Evolutionary conservation across 1,140 invertebrate species (phyloP), one percentile per base, ranked within the genome.

Genomic region (Yoshiicerus persimilis): DNA sequence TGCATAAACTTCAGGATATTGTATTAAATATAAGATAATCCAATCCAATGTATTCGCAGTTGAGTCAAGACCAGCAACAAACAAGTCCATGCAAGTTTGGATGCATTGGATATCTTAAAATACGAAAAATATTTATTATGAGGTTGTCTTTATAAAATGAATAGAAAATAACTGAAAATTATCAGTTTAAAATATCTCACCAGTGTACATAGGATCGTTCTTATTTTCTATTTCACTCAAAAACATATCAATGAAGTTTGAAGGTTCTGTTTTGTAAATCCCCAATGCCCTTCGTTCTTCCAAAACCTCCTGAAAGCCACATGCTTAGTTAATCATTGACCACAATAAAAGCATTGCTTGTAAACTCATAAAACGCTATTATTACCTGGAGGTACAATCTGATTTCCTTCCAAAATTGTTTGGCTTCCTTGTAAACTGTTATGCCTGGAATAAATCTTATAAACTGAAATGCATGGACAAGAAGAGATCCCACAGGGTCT

Each of bases 21-120:
- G 84, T 75, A 87, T 66, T n/a, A 87, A 66, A 34, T 87, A 87
- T 4, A 87, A 32, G 32, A 87, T 32, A 16, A 83, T 36, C 87
- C 87, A 87, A 34, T 87, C 87, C 10, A 87, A 36, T 20, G 87
- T 87, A 38, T 87, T 87, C 0, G 87, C 87, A 4, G 80, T 87
- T 10, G 77, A 84, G 87, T 87, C 87, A 16, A 87, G 41, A 0
- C 87, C 87, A 64, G 87, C 87, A 25, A 87, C 38, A 62, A 87
- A 87, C 20, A 87, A 62, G 34, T 87, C 87, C 87, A 87, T 87
- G 20, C 87, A 87, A 1, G 87, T 87, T 66, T 87, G 87, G 2
- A 87, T 23, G n/a, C 87, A 87, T 34, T 87, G 87, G 16, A 1
- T 47, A 87, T 87, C 87, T 87, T n/a, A 11, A 32, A 39, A 77